phyloP scores from a whole-genome alignment of 2,113 vertebrate genomes.

The Leucopsar rothschildi region DNA sequence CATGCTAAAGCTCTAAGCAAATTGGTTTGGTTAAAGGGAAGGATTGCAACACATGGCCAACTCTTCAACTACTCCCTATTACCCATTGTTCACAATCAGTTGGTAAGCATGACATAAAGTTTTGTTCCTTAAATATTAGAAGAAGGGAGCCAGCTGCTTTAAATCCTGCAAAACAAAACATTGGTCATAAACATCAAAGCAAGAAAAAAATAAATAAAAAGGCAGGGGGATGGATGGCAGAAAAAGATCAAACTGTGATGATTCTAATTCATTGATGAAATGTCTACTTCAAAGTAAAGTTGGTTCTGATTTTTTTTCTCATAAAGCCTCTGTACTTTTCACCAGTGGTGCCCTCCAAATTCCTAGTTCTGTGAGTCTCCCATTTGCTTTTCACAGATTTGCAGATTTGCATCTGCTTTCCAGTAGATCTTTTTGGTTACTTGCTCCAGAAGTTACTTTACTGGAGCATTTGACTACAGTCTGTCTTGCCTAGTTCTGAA shows the following conservation, averaged over 20 bases:
- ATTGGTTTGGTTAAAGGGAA: not conserved
- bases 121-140: not conserved
- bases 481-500: not conserved
- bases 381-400: not conserved
- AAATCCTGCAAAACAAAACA: not conserved
- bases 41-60: not conserved
- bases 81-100: not conserved
- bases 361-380: not conserved
- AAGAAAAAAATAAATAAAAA: not conserved
- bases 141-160: not conserved
- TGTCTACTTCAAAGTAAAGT: not conserved
- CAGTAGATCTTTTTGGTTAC: not conserved
- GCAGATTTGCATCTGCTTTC: not conserved
- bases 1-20: not conserved
- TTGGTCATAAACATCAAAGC: not conserved
- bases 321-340: not conserved
- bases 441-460: constrained; percentile 19
- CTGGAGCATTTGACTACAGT: not conserved
- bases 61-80: not conserved
- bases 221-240: not conserved
- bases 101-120: not conserved
- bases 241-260: not conserved
- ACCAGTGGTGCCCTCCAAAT: not conserved
- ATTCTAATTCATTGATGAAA: not conserved
- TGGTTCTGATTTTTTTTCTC: not conserved